Base-by-base conservation (phyloP, 2,113 vertebrate species). In the Nymphicus hollandicus region DNA sequence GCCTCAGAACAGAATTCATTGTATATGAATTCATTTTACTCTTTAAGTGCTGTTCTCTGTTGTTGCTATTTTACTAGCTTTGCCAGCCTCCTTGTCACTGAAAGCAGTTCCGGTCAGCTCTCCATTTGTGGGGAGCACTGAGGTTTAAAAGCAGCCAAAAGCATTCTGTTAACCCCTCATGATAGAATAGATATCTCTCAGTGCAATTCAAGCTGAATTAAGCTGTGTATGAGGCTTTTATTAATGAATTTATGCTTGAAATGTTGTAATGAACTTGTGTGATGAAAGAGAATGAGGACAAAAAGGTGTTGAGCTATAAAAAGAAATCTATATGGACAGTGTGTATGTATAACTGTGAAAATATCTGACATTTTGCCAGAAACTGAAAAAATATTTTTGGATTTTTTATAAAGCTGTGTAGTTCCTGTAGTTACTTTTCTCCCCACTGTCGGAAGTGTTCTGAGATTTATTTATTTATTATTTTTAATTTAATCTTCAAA, bases 21-120 rank as follows among this genome's bases (percentile, higher is more conserved):
- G 93, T 92, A 78, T 93, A 92, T 69, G 92, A 96, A 94, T 92
- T 66, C 28, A 15, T 94, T 95, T 96, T 91, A 68, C 41, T 96
- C 86, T 88, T 61, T 83, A 87, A 95, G 70, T 91, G 46, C 33
- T 69, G n/a, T 74, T 92, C 61, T 97, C 87, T 70, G 22, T 78
- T 72, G 47, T 41, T 61, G 22, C 11, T 93, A 14, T 77, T 92
- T 86, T 43, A 64, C 17, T 63, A 46, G 18, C 27, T 88, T 66
- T 83, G 70, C 37, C 43, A 71, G 27, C 5, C 58, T 84, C 22
- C 14, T 69, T 82, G 41, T 64, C 73, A 55, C 47, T 61, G 44
- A 46, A 76, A 72, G 12, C 25, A 43, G 6, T 31, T 89, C 15
- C 28, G 52, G 37, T 72, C 33, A 80, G 24, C n/a, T 78, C 43